A percentile compares a stretch with the other conserved stretches of the same genome.
These are phyloP conservation scores for Athalia circularis DNA, from an alignment of 2,888 invertebrate genomes.

Conservation along the genomic window DNA sequence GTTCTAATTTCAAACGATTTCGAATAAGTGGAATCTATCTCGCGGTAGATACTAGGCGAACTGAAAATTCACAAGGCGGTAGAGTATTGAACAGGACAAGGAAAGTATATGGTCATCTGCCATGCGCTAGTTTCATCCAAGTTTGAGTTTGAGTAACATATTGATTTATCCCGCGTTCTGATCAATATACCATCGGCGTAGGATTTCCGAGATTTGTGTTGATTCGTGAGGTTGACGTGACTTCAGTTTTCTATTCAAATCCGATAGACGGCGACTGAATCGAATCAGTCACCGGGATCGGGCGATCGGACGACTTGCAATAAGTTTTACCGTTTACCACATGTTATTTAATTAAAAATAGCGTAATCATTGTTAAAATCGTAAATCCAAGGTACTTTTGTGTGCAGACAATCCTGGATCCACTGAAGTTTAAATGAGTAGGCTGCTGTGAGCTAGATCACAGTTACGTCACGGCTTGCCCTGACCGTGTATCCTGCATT, in stretches of 20 bases:
- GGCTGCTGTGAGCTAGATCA: constrained; percentile 29
- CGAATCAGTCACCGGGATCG: constrained; percentile 64
- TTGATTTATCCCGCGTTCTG: constrained; percentile 26
- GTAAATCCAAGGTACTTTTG: background rate
- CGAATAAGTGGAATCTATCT: background rate
- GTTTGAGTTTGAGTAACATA: constrained; percentile 29
- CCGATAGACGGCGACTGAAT: constrained; percentile 51
- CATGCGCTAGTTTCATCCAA: constrained; percentile 40
- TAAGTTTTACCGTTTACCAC: constrained; percentile 63
- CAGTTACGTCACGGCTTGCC: constrained; percentile 48
- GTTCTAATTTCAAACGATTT: background rate
- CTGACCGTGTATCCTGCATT: constrained; percentile 40
- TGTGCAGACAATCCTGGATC: constrained; percentile 32
- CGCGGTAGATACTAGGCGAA: background rate
- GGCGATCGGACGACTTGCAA: constrained; percentile 65
- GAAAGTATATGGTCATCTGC: constrained; percentile 12
- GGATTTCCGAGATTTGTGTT: background rate
- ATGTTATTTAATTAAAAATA: constrained; percentile 65
- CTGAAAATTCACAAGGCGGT: background rate
- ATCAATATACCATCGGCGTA: constrained; percentile 1
- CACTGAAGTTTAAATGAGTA: constrained; percentile 25
- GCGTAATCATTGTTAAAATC: constrained; percentile 38
- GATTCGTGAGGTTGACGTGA: constrained; percentile 35
- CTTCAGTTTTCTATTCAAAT: constrained; percentile 21
- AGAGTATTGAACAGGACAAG: constrained; percentile 5